phyloP scores from a whole-genome alignment of 2,797 vertebrate species.

The Toxotes lorentzi region DNA sequence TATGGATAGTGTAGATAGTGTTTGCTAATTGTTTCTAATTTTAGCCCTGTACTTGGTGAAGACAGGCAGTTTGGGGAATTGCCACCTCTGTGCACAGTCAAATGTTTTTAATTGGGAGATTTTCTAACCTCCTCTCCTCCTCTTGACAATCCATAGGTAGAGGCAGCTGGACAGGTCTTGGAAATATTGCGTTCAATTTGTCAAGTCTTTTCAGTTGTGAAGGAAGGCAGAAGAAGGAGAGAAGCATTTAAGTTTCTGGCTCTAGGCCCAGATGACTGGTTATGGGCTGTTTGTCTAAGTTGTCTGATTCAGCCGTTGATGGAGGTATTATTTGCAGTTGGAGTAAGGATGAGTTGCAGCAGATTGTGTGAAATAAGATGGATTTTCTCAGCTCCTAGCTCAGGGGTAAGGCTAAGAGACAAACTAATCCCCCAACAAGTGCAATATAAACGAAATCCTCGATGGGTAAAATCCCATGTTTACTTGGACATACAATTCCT shows the following conservation, averaged over 20 bases:
- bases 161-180: constrained; percentile 37
- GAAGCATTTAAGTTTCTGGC: constrained; percentile 52
- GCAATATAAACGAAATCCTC: constrained; percentile 76
- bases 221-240: constrained; percentile 34
- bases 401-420: constrained; percentile 57
- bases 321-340: constrained; percentile 75
- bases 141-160: constrained; percentile 38
- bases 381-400: constrained; percentile 75
- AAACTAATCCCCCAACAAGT: constrained; percentile 78
- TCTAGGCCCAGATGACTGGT: constrained; percentile 52
- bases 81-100: constrained; percentile 1
- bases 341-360: constrained; percentile 68
- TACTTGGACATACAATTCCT: constrained; percentile 63
- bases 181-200: constrained; percentile 58
- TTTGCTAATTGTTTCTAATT: constrained; percentile 25
- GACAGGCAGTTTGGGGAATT: background rate
- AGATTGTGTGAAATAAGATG: constrained; percentile 70
- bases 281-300: constrained; percentile 65
- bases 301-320: constrained; percentile 62
- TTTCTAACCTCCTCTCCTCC: constrained; percentile 15
- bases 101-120: constrained; percentile 29
- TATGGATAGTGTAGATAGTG: constrained; percentile 1
- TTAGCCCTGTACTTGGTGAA: background rate
- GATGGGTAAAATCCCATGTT: constrained; percentile 73
- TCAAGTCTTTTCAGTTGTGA: constrained; percentile 51